Evolutionary conservation across 2,797 vertebrate species (phyloP), one percentile per base, ranked within the genome.

Genomic region (Sternarchorhynchus goeldii): DNA sequence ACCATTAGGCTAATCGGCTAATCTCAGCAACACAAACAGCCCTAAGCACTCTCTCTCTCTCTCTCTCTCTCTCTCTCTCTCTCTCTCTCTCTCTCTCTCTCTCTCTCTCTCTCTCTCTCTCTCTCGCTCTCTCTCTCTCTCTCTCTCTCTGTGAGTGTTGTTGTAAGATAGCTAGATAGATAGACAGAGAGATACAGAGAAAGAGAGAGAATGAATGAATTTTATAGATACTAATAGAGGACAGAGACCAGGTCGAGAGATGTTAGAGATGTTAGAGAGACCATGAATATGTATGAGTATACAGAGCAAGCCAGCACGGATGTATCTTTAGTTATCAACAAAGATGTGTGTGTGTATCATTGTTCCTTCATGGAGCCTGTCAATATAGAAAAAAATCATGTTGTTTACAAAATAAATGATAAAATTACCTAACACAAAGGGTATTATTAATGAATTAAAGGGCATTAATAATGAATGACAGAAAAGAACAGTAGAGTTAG

Each of bases 1-100:
- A 69, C 73, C 76, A 79, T 84, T 79, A 76, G 50, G 70, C 60
- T 83, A 81, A 84, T 85, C 81, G 50, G 70, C 60, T 83, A 81
- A 84, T 85, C 81, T 81, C 53, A 56, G 34, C 59, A n/a, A 77
- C 50, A 55, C 82, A 79, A 77, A 78, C 45, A 78, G 68, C 64
- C 60, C 58, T 67, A 20, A 62, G 57, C 14, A 45, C 45, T 50
- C 45, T 1, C 45, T 12, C 45, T 21, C 45, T 14, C 45, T 50
- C 45, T 50, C 45, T 50, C 41, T 45, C 41, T 45, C 41, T 45
- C 41, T 45, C 41, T 45, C 41, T 45, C 41, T 8, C 41, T 64
- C 20, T 50, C 36, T 74, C n/a, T 64, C 57, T 14, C n/a, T 67
- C 53, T 25, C 36, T n/a, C 63, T 57, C 56, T 56, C 41, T 29